Base-by-base conservation (phyloP, 2,888 invertebrate genomes). In the Mellilla xanthometata region DNA sequence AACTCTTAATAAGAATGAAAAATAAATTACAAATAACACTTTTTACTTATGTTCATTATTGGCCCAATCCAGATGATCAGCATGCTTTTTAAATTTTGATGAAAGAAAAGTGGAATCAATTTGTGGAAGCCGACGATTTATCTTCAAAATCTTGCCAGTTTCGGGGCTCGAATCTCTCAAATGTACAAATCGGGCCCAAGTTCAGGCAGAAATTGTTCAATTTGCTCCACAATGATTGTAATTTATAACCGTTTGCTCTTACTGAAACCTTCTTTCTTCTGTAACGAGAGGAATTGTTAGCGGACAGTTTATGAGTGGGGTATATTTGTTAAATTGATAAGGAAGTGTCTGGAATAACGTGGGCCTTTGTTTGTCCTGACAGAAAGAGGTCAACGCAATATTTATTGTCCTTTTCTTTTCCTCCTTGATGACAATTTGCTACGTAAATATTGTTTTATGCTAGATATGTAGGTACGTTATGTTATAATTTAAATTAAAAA, bases 111-210 rank as follows among this genome's bases (percentile, higher is more conserved):
- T 30, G 7, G 34, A 34, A 39, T 23, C 24, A 34, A 34, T 34
- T 39, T 34, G 4, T 7, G 29, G 8, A 34, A 26, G 29, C 29
- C 8, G 23, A 19, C 32, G 11, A 38, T 39, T 39, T 34, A 26
- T 39, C 12, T 29, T 12, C 11, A 34, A 45, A 45, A 39, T 45
- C 33, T 28, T 22, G 4, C 36, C 27, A 36, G 24, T 34, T 29
- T 35, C 10, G 46, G 39, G 41, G 43, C 43, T 34, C 28, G 46
- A 45, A 48, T 8, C 43, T 32, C 56, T 52, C 29, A 49, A 57
- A 54, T 57, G 50, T 50, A 57, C 56, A 54, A 54, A 56, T 56
- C 50, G 48, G 47, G 52, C 39, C 49, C 56, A 52, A 57, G 50
- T 51, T 49, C 46, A 54, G 54, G 39, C 41, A 52, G 27, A 49